These are phyloP conservation scores for Oryctolagus cuniculus DNA, from an alignment of 2,113 vertebrate genomes.

Conservation along the genomic window DNA sequence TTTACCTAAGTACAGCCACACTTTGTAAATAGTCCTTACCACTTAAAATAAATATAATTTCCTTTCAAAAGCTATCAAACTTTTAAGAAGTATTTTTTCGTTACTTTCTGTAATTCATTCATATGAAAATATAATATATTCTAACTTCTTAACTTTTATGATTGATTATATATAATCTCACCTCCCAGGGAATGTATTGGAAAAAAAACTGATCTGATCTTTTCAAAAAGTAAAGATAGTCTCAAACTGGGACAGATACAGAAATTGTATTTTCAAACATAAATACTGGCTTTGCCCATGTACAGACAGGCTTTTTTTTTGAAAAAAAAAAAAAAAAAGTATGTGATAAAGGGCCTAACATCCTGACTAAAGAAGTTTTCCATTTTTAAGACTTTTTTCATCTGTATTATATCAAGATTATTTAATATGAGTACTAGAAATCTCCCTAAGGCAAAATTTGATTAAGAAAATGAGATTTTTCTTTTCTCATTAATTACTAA, in stretches of 20 bases:
- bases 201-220: background rate
- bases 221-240: constrained; percentile 39
- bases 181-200: background rate
- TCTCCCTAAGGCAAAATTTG: constrained; percentile 56
- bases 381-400: background rate
- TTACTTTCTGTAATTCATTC: background rate
- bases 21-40: background rate
- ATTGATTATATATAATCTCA: background rate
- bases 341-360: background rate
- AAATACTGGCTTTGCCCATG: background rate
- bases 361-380: background rate
- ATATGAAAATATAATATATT: background rate
- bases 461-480: constrained; percentile 37
- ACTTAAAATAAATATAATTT: background rate
- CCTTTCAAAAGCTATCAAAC: too few species aligned
- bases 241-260: background rate
- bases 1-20: background rate
- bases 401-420: constrained; percentile 57
- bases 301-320: background rate
- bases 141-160: background rate
- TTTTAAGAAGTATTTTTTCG: background rate
- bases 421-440: constrained; percentile 41
- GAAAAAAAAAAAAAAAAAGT: background rate
- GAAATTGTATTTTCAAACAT: background rate
- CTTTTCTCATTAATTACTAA: constrained; percentile 41